phyloP scores from a whole-genome alignment of 2,113 vertebrate species.

The Propithecus coquereli region DNA sequence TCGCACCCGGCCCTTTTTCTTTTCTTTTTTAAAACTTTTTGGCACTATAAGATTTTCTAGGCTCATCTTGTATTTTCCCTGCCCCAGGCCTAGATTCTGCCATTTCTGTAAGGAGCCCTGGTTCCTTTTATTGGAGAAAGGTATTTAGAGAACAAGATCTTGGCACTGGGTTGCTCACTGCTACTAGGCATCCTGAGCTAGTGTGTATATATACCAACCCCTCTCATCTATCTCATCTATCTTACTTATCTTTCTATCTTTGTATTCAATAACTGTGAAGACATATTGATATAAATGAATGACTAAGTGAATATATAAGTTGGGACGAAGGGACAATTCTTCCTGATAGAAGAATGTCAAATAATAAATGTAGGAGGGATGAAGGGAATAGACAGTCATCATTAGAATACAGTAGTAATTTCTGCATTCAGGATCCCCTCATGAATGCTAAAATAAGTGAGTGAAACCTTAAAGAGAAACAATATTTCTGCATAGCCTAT shows the following conservation, averaged over 20 bases:
- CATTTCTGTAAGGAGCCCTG: neutral
- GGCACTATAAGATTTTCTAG: neutral
- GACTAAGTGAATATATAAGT: no score
- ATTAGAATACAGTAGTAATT: neutral
- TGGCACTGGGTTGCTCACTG: no score
- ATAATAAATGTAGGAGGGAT: neutral
- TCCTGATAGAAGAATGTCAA: neutral
- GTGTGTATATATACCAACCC: rapidly evolving
- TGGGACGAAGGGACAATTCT: neutral
- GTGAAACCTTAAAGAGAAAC: neutral
- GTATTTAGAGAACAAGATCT: neutral
- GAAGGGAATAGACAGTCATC: neutral
- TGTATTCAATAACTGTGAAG: neutral
- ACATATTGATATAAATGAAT: no score
- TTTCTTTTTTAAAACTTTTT: neutral
- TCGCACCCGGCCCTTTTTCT: no score
- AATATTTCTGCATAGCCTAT: neutral
- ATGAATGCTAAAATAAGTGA: neutral
- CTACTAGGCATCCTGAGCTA: neutral
- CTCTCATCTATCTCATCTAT: neutral
- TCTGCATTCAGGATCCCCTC: neutral
- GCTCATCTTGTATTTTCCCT: neutral
- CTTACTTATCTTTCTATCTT: no score
- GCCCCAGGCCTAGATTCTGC: neutral
- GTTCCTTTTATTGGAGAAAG: neutral